Evolutionary conservation across 2,113 vertebrate species (phyloP).

Genomic region (Aix galericulata): DNA sequence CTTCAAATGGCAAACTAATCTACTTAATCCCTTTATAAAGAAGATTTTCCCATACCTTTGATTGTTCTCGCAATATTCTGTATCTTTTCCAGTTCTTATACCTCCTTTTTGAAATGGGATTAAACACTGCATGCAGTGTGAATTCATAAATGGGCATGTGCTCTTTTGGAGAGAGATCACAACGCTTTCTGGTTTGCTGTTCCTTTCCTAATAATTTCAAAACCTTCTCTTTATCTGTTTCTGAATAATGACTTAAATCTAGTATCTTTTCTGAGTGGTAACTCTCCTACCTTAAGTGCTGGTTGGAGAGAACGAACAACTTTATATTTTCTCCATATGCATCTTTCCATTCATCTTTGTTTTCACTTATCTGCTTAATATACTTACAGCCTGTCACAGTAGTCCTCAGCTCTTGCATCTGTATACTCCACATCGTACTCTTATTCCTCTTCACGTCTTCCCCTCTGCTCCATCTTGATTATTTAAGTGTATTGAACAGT

Average conservation of each 20-base stretch:
- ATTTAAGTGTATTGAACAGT: not conserved
- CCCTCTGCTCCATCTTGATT: not conserved
- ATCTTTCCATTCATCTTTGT: not conserved
- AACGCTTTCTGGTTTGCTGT: not conserved
- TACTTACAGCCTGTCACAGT: not conserved
- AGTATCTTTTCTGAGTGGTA: not conserved
- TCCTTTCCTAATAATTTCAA: not conserved
- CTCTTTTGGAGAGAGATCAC: not conserved
- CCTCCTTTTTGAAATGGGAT: not conserved
- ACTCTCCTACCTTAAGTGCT: not conserved
- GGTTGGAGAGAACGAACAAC: not conserved
- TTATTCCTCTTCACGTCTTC: not conserved
- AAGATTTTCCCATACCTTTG: conserved; percentile 33
- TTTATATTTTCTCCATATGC: not conserved
- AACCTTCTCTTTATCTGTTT: not conserved
- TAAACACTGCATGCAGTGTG: not conserved
- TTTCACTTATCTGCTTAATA: not conserved
- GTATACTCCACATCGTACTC: not conserved
- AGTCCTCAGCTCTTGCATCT: not conserved
- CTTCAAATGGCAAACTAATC: conserved; percentile 35
- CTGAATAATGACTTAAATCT: not conserved
- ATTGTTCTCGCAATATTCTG: not conserved
- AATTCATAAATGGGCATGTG: not conserved
- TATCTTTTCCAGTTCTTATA: not conserved
- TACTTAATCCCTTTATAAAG: conserved; percentile 35